phyloP scores from a whole-genome alignment of 2,797 vertebrate species.

The Choloepus didactylus region DNA sequence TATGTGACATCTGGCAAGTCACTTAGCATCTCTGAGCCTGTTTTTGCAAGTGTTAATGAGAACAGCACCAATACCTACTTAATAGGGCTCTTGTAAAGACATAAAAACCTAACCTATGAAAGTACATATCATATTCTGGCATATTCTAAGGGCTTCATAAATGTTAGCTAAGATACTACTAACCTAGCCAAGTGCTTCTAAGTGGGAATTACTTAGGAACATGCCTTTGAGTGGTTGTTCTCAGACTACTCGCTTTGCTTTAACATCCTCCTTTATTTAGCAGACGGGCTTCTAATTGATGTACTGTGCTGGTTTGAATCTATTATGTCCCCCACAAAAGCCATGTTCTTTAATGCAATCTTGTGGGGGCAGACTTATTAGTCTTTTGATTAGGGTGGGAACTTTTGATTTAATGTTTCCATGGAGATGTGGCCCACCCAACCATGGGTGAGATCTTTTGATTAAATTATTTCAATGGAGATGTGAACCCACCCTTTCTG shows the following conservation, averaged over 20 bases:
- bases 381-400: too few species aligned
- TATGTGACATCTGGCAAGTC: neutral
- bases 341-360: too few species aligned
- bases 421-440: too few species aligned
- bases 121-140: neutral
- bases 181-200: constrained; percentile 27
- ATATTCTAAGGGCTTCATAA: constrained; percentile 30
- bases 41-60: constrained; percentile 53
- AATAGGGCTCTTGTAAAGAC: neutral
- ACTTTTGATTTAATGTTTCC: too few species aligned
- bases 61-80: constrained; percentile 23
- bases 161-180: neutral
- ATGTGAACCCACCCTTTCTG: too few species aligned
- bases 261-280: constrained; percentile 33
- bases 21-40: neutral
- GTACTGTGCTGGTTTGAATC: too few species aligned
- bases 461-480: too few species aligned
- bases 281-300: constrained; percentile 46
- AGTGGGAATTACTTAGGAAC: neutral
- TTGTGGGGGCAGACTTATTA: too few species aligned
- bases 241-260: neutral
- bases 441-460: too few species aligned
- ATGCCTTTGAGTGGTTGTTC: neutral
- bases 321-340: too few species aligned
- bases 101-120: neutral